Evolutionary conservation across 1,140 invertebrate species (phyloP).

Genomic region (Drosophila melanica): DNA sequence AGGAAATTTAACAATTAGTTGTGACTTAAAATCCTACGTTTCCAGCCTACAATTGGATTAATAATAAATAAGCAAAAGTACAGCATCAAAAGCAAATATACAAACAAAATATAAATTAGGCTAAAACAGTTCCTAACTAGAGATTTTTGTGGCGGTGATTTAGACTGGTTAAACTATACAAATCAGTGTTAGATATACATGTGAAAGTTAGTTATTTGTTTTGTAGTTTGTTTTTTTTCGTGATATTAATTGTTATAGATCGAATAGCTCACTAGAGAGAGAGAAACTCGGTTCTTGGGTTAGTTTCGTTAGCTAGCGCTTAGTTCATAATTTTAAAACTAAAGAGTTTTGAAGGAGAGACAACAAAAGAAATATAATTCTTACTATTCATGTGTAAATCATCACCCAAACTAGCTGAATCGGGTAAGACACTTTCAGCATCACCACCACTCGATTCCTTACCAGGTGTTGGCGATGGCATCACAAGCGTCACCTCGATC

Average conservation of each 20-base stretch:
- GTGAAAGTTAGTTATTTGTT: constrained; percentile 41
- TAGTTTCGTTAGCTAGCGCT: constrained; percentile 35
- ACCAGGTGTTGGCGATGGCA: constrained; percentile 91
- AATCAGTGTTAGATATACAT: constrained; percentile 52
- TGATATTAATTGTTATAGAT: constrained; percentile 19
- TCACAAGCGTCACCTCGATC: constrained; percentile 93
- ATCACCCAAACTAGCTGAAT: constrained; percentile 92
- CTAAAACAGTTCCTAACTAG: constrained; percentile 23
- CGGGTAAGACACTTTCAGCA: constrained; percentile 91
- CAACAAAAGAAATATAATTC: constrained; percentile 80
- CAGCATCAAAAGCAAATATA: constrained; percentile 37
- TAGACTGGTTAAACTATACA: constrained; percentile 24
- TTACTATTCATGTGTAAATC: constrained; percentile 86
- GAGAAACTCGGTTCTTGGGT: constrained; percentile 23
- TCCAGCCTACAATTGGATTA: constrained; percentile 35
- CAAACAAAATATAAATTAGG: constrained; percentile 11
- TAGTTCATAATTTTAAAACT: constrained; percentile 59
- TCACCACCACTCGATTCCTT: constrained; percentile 92
- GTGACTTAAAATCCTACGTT: constrained; percentile 29
- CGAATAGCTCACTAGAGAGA: constrained; percentile 24
- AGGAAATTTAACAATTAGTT: constrained; percentile 22
- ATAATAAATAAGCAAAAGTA: constrained; percentile 50
- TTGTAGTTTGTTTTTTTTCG: constrained; percentile 13
- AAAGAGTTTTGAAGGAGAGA: constrained; percentile 69
- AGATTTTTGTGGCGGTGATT: constrained; percentile 19